phyloP scores from a whole-genome alignment of 2,113 vertebrate species.

The Gopherus evgoodei region DNA sequence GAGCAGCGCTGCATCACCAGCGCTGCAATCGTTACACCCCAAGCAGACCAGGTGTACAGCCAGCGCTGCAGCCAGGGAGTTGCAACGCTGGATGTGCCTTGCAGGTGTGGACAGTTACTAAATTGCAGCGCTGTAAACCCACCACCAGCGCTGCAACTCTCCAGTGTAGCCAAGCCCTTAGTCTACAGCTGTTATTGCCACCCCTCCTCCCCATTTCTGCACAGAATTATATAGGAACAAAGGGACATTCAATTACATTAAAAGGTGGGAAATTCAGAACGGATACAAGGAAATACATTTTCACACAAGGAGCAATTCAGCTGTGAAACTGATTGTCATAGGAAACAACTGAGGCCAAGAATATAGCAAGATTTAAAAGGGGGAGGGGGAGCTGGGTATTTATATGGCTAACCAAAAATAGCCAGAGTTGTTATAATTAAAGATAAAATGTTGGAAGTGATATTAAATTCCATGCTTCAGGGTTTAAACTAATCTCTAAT shows the following conservation, averaged over 20 bases:
- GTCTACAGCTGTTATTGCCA: not conserved
- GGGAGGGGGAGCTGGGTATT: not conserved
- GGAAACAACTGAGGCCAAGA: not conserved
- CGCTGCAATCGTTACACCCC: too few species aligned
- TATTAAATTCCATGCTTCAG: not conserved
- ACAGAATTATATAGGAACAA: not conserved
- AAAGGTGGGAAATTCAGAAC: not conserved
- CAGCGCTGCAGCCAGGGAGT: too few species aligned
- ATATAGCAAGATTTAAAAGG: constrained; percentile 16
- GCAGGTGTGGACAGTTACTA: too few species aligned
- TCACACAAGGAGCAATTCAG: constrained; percentile 5
- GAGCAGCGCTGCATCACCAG: too few species aligned
- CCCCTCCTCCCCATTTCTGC: not conserved
- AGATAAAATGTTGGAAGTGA: not conserved
- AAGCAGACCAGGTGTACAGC: too few species aligned
- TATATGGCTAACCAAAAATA: constrained; percentile 26
- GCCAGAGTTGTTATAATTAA: not conserved
- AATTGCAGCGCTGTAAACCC: too few species aligned
- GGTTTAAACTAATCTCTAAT: not conserved
- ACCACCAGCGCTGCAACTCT: too few species aligned
- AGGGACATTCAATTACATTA: not conserved
- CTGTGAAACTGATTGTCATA: constrained; percentile 13
- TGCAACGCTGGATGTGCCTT: too few species aligned
- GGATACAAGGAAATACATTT: not conserved
- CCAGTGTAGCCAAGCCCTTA: not conserved